Evolutionary conservation across 1,140 invertebrate genomes (phyloP), one percentile per base, ranked within the genome.

Genomic region (Scaptomyza hsui): DNA sequence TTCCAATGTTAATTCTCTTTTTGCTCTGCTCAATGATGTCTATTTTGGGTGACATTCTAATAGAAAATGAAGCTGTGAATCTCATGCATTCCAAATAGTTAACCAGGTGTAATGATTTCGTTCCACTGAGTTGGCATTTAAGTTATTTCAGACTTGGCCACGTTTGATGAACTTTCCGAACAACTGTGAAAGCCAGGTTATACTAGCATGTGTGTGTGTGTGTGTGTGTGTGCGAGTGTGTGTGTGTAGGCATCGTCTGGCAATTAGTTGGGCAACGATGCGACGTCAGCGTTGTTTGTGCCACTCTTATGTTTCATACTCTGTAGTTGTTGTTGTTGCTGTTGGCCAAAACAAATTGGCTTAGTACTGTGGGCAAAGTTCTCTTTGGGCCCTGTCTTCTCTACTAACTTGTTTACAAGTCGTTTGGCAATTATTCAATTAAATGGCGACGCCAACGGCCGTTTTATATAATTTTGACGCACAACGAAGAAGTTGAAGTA

Each of bases 381-480:
- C 42, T 55, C 6, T 9, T 29, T 29, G 26, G 29, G 29, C 26
- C 48, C 32, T 48, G 59, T 74, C 48, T 70, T 57, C 26, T 9
- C 51, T 12, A 19, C 45, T 12, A 75, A 72, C 72, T 79, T 83
- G 72, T 85, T 83, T 79, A 76, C 80, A 69, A 85, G 63, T 85
- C 75, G 80, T 75, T 83, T 75, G 76, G 76, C 79, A 83, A 83
- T 83, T 83, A 83, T 79, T 85, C 65, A 85, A 85, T 79, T 79
- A 67, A 72, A 79, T 72, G 62, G 72, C 65, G 60, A 64, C 75
- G 65, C 65, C 75, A 56, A 19, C 64, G 57, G 57, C 47, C 57
- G 49, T 75, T 68, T 75, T 72, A 69, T 75, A 61, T 83, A 85
- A 75, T 78, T 60, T 64, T 60, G 59, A 57, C 47, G 57, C 48